Evolutionary conservation across 2,888 invertebrate genomes (phyloP).

Genomic region (Sphaerophoria taeniata): DNA sequence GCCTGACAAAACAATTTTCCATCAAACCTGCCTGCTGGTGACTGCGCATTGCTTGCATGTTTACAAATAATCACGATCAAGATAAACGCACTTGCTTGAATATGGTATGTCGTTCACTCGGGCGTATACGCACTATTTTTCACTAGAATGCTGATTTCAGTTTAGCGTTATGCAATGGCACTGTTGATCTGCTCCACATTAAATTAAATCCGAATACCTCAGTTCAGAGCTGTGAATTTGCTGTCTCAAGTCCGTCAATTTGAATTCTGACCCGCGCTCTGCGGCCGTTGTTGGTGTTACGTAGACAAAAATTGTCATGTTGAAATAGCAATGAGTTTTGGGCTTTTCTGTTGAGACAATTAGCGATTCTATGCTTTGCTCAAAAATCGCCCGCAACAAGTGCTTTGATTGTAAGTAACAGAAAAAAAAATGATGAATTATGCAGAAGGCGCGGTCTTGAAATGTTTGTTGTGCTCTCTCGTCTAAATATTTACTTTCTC

Average conservation of each 20-base stretch:
- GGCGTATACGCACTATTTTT: slow-evolving; percentile 71
- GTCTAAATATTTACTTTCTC: slow-evolving; percentile 57
- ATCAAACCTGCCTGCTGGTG: slow-evolving; percentile 45
- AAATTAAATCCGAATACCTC: slow-evolving; percentile 37
- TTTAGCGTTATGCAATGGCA: slow-evolving; percentile 33
- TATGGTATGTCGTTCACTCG: slow-evolving; percentile 53
- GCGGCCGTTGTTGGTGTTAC: slow-evolving; percentile 36
- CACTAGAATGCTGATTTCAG: slow-evolving; percentile 39
- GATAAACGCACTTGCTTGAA: slow-evolving; percentile 29
- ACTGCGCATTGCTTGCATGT: slow-evolving; percentile 4
- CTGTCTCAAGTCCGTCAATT: slow-evolving; percentile 26
- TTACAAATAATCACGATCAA: slow-evolving; percentile 19
- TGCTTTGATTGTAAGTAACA: slow-evolving; percentile 28
- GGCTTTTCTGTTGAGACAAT: slow-evolving; percentile 44
- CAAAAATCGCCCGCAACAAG: slow-evolving; percentile 34
- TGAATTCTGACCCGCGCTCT: slow-evolving; percentile 55
- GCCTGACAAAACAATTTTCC: slow-evolving; percentile 54
- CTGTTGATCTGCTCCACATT: slow-evolving; percentile 52
- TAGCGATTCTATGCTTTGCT: slow-evolving; percentile 55
- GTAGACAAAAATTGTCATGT: slow-evolving; percentile 18
- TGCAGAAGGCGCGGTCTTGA: slow-evolving; percentile 58
- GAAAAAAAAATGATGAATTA: slow-evolving; percentile 51
- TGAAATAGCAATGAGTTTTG: slow-evolving; percentile 53
- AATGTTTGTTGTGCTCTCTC: slow-evolving; percentile 2
- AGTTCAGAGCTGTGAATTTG: slow-evolving; percentile 6